Conservation (phyloP, 2,113 vertebrate genomes). For the Rhabdornis inornatus region DNA sequence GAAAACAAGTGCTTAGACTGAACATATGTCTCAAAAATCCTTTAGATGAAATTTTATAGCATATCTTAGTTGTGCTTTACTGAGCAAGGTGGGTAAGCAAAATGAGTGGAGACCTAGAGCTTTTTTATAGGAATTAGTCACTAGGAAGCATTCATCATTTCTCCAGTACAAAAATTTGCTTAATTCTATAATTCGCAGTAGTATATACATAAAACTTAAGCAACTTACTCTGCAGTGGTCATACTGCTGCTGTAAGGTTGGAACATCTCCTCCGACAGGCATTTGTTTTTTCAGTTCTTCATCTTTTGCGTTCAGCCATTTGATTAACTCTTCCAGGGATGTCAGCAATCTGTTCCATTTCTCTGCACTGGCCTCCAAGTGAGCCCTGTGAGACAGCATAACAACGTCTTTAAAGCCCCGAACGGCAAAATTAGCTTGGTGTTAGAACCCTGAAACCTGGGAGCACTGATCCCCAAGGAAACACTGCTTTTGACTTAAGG, state of each 20-base stretch:
- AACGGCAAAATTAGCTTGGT: background rate
- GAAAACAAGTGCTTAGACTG: background rate
- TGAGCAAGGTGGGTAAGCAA: background rate
- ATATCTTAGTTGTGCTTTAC: background rate
- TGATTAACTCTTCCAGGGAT: conserved; percentile 90
- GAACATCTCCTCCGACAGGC: conserved; percentile 93
- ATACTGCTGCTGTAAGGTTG: conserved; percentile 89
- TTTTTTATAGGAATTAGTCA: background rate
- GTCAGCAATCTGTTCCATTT: conserved; percentile 89
- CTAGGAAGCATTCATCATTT: background rate
- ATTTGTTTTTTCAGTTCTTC: conserved; percentile 94
- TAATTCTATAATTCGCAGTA: background rate
- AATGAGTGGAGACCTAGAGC: background rate
- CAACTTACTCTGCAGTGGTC: conserved; percentile 87
- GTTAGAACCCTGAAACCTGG: no score
- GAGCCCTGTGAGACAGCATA: conserved; percentile 76
- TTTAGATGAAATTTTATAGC: background rate
- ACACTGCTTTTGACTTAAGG: no score
- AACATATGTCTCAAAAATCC: background rate
- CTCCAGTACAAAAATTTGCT: background rate
- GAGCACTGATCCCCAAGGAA: no score
- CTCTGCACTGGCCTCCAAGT: conserved; percentile 93
- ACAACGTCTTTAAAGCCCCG: background rate
- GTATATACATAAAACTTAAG: background rate
- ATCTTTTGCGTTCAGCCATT: conserved; percentile 92